Percentiles rank a stretch among this genome's conserved stretches.
Conservation (phyloP, 2,888 invertebrate genomes). For the Iphiclides podalirius region DNA sequence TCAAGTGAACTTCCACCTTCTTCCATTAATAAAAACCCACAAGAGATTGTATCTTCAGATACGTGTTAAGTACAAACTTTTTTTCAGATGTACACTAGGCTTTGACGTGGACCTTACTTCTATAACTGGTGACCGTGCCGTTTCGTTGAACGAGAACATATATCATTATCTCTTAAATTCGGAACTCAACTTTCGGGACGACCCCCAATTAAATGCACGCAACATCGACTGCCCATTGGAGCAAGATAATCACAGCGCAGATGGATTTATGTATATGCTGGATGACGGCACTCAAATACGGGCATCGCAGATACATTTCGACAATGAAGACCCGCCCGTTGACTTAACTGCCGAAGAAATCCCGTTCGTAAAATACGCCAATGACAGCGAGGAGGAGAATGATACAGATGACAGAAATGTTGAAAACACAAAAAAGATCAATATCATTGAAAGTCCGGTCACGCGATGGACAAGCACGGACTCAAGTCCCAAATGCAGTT, state of each 20-base stretch:
- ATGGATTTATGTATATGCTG: conserved; percentile 58
- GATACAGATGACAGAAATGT: conserved; percentile 33
- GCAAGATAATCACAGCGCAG: conserved; percentile 33
- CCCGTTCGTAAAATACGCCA: conserved; percentile 60
- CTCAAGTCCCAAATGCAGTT: conserved; percentile 54
- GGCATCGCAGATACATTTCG: conserved; percentile 73
- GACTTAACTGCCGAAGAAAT: conserved; percentile 62
- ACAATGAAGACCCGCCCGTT: conserved; percentile 63
- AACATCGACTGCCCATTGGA: conserved; percentile 44
- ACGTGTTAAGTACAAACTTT: too few species aligned
- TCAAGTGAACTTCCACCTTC: too few species aligned
- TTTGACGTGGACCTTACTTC: conserved; percentile 66
- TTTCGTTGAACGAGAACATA: conserved; percentile 60
- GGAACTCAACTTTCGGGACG: conserved; percentile 42
- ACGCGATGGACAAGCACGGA: conserved; percentile 43
- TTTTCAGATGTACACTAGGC: conserved; percentile 55
- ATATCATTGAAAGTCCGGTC: conserved; percentile 61
- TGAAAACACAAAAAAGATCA: conserved; percentile 48
- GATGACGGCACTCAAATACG: conserved; percentile 71
- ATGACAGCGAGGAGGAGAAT: conserved; percentile 41
- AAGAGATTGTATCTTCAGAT: too few species aligned
- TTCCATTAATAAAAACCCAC: too few species aligned
- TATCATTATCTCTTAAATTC: conserved; percentile 62
- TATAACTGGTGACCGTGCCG: conserved; percentile 61
- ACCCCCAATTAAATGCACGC: conserved; percentile 33